Conservation (phyloP, 2,797 vertebrate species). For the Rachycentron canadum region DNA sequence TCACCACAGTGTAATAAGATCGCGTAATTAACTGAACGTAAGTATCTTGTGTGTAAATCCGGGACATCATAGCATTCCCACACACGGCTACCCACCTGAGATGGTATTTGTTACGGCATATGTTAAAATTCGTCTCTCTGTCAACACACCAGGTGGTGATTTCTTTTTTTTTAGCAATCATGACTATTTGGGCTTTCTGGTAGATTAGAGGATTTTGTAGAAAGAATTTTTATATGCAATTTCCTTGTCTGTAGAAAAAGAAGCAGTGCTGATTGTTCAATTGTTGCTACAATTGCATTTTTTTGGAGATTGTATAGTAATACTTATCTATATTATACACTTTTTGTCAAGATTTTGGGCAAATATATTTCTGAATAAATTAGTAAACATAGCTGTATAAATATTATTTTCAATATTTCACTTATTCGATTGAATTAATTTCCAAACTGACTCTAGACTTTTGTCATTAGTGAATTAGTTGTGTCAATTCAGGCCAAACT, state of each 20-base stretch:
- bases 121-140: conserved; percentile 56
- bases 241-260: neutral
- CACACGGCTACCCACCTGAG: conserved; percentile 37
- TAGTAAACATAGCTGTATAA: too few relatives aligned
- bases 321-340: too few relatives aligned
- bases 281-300: neutral
- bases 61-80: conserved; percentile 38
- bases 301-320: too few relatives aligned
- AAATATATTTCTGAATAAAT: neutral
- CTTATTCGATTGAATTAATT: neutral
- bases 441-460: neutral
- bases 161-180: conserved; percentile 20
- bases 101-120: conserved; percentile 50
- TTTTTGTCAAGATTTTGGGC: neutral
- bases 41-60: conserved; percentile 16
- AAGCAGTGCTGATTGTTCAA: neutral
- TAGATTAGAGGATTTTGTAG: neutral
- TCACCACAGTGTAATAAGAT: conserved; percentile 27
- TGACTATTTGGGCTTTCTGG: conserved; percentile 33
- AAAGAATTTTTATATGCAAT: conserved; percentile 4
- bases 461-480: too few relatives aligned
- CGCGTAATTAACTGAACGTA: conserved; percentile 34
- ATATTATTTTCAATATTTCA: too few relatives aligned
- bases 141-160: conserved; percentile 45
- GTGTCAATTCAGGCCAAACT: too few relatives aligned